These are phyloP conservation scores for Pyralis farinalis DNA, from an alignment of 2,888 invertebrate genomes.

Conservation along the genomic window DNA sequence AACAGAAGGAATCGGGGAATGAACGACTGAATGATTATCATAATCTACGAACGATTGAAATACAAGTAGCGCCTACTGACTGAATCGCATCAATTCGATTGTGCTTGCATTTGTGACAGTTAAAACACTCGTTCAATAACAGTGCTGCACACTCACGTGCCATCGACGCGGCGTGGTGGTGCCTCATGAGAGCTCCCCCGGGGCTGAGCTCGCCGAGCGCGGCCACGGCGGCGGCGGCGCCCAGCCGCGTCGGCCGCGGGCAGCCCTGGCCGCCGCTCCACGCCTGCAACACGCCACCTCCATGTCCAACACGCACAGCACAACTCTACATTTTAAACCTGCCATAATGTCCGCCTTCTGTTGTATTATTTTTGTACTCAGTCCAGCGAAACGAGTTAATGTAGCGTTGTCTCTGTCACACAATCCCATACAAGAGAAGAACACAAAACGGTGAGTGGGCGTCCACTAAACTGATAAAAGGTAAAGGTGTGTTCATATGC, in stretches of 20 bases:
- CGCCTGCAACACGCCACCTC: slow-evolving; percentile 56
- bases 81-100: no score
- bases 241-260: slow-evolving; percentile 83
- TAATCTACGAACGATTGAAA: no score
- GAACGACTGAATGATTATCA: no score
- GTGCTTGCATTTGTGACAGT: no score
- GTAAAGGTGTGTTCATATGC: not conserved
- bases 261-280: slow-evolving; percentile 82
- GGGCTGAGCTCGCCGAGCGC: slow-evolving; percentile 94
- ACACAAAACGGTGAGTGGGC: not conserved
- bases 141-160: slow-evolving; percentile 88
- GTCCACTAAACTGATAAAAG: not conserved
- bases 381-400: not conserved
- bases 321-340: no score
- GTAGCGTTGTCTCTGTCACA: not conserved
- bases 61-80: no score
- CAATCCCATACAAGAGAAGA: not conserved
- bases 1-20: no score
- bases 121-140: no score
- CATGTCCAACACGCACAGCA: no score
- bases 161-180: slow-evolving; percentile 89
- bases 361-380: not conserved
- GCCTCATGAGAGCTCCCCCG: slow-evolving; percentile 94
- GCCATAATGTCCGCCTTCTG: no score
- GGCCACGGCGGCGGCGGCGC: slow-evolving; percentile 89